These are phyloP conservation scores for Batillaria attramentaria DNA, from an alignment of 1,140 invertebrate species.

Conservation along the genomic window DNA sequence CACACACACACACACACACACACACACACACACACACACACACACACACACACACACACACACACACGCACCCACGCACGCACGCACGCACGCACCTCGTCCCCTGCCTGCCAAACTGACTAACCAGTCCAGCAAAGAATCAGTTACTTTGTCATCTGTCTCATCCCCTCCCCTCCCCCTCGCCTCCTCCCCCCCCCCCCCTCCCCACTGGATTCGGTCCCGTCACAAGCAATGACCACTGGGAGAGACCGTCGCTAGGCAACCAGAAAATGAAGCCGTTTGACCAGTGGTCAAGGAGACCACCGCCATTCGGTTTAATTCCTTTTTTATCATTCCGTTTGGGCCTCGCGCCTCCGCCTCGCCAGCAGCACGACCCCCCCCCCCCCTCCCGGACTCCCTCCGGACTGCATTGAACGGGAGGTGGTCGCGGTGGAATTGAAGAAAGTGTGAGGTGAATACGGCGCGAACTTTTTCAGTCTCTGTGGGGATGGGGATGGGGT, in stretches of 20 bases:
- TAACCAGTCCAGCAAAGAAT: background rate
- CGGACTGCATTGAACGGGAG: too few species aligned
- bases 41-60: background rate
- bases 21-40: too few species aligned
- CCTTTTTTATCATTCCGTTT: constrained; percentile 5
- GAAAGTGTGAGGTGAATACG: too few species aligned
- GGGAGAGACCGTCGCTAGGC: constrained; percentile 11
- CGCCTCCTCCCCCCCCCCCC: too few species aligned
- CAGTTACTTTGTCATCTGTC: background rate
- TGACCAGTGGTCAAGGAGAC: constrained; percentile 11
- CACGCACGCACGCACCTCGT: background rate
- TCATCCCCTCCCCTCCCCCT: too few species aligned
- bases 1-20: too few species aligned
- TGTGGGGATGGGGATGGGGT: too few species aligned
- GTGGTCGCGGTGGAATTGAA: too few species aligned
- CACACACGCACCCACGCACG: too few species aligned
- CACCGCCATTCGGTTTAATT: background rate
- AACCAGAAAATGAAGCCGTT: constrained; percentile 17
- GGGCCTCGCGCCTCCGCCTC: too few species aligned
- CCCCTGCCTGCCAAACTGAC: background rate
- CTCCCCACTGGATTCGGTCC: background rate
- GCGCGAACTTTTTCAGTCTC: too few species aligned
- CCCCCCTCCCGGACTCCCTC: background rate
- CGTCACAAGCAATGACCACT: background rate
- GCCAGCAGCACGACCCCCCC: too few species aligned